A percentile compares a stretch with the other conserved stretches of the same genome.
Conservation (phyloP, 2,888 invertebrate genomes). For the Conops quadrifasciatus region DNA sequence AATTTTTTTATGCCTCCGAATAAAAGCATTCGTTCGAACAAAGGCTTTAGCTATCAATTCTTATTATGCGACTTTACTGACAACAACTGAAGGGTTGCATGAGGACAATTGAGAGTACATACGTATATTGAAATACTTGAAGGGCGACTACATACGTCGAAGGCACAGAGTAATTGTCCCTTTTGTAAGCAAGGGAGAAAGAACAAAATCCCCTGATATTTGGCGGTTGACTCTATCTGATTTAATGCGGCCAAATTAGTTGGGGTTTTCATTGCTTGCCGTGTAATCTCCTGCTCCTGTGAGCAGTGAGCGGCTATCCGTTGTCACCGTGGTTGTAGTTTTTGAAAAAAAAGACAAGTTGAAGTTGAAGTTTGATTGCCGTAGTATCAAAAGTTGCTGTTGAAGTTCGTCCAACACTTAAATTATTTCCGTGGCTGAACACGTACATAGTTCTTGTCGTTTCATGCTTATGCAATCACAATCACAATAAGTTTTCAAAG, state of each 20-base stretch:
- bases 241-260: background rate
- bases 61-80: background rate
- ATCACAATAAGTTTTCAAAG: too few relatives aligned
- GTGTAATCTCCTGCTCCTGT: too few relatives aligned
- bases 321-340: too few relatives aligned
- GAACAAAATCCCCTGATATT: background rate
- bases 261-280: too few relatives aligned
- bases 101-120: background rate
- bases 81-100: constrained; percentile 14
- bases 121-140: background rate
- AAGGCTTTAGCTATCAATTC: constrained; percentile 7
- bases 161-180: background rate
- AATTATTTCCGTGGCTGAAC: too few relatives aligned
- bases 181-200: background rate
- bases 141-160: background rate
- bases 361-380: too few relatives aligned
- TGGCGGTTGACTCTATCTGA: background rate
- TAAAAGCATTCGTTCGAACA: constrained; percentile 16
- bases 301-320: too few relatives aligned
- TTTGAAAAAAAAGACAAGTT: too few relatives aligned
- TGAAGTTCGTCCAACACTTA: too few relatives aligned
- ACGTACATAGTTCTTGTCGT: too few relatives aligned
- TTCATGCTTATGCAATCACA: too few relatives aligned
- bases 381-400: too few relatives aligned
- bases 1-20: background rate